Percentiles rank a stretch among this genome's conserved stretches.
phyloP scores from a whole-genome alignment of 1,140 invertebrate species.

The Bradynema listronoti region DNA sequence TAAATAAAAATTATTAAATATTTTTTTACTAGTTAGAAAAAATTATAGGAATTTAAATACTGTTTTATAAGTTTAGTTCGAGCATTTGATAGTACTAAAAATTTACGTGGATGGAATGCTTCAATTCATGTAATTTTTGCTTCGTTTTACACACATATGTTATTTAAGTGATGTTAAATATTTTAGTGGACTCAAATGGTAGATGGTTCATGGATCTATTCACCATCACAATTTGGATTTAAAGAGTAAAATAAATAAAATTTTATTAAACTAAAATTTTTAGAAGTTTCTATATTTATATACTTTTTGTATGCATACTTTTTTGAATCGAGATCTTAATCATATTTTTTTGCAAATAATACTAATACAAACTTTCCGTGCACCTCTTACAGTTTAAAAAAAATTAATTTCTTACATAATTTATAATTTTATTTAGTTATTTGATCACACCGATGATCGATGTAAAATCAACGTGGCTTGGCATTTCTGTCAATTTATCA shows the following conservation, averaged over 20 bases:
- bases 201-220: constrained; percentile 3
- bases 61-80: neutral
- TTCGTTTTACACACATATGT: neutral
- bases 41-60: neutral
- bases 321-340: too few relatives aligned
- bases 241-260: constrained; percentile 6
- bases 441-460: constrained; percentile 7
- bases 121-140: neutral
- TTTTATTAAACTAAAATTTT: neutral
- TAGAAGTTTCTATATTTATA: neutral
- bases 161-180: neutral
- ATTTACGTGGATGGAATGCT: neutral
- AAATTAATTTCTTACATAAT: too few relatives aligned
- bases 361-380: too few relatives aligned
- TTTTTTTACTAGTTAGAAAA: too few relatives aligned
- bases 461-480: neutral
- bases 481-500: constrained; percentile 1
- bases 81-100: neutral
- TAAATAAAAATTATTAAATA: too few relatives aligned
- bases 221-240: neutral
- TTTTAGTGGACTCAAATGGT: neutral
- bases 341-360: too few relatives aligned
- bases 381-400: too few relatives aligned
- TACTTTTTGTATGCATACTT: neutral
- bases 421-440: constrained; percentile 6